phyloP scores from a whole-genome alignment of 2,888 invertebrate genomes.

The Coenonympha arcania region DNA sequence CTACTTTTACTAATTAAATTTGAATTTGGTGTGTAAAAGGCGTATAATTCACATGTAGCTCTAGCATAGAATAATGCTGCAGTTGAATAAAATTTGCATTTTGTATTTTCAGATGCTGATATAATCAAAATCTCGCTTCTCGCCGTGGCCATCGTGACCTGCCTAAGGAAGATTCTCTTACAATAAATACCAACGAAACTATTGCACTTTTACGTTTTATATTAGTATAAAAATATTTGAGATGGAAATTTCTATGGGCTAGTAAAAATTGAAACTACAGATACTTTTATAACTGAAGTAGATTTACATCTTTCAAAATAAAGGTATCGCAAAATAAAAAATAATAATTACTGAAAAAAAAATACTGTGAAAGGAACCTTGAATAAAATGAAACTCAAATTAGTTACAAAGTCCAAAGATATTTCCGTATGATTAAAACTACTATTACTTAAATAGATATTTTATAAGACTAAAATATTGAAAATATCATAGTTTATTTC shows the following conservation, averaged over 20 bases:
- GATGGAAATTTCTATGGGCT: background rate
- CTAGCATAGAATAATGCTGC: too few relatives aligned
- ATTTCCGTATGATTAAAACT: background rate
- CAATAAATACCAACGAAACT: constrained; percentile 9
- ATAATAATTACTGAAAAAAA: background rate
- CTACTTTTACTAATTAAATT: too few relatives aligned
- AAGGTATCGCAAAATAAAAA: background rate
- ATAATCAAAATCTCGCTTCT: constrained; percentile 56
- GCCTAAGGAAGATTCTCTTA: constrained; percentile 48
- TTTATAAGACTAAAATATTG: background rate
- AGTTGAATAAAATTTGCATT: too few relatives aligned
- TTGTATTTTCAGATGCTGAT: constrained; percentile 51
- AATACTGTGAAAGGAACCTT: background rate
- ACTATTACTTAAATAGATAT: background rate
- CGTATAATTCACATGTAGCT: too few relatives aligned
- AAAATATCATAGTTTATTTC: background rate
- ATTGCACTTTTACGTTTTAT: constrained; percentile 9
- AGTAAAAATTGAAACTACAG: background rate
- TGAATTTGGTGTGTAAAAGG: too few relatives aligned
- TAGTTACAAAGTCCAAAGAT: background rate
- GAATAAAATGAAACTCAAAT: too few relatives aligned
- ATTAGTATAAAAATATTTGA: background rate
- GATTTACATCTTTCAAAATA: background rate
- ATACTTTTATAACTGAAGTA: too few relatives aligned
- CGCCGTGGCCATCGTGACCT: constrained; percentile 47